A percentile compares a stretch with the other conserved stretches of the same genome.
Conservation (phyloP, 2,888 invertebrate species). For the Barypeithes pellucidus region DNA sequence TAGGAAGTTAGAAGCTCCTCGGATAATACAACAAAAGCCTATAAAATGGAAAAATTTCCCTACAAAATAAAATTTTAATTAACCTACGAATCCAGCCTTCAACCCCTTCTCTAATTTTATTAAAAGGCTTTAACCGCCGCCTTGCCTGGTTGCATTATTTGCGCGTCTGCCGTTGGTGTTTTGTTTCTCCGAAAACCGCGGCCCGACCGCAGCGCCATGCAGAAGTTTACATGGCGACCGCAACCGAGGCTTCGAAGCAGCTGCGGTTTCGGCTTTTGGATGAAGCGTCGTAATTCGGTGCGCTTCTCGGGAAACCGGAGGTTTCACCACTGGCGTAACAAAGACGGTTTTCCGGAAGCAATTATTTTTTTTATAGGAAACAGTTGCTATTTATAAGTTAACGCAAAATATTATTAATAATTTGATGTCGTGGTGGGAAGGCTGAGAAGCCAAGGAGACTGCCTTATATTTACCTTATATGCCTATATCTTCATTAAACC, state of each 20-base stretch:
- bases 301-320: slow-evolving; percentile 38
- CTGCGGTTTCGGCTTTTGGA: slow-evolving; percentile 59
- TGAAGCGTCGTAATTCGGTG: slow-evolving; percentile 47
- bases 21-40: not conserved
- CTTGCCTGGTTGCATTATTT: slow-evolving; percentile 43
- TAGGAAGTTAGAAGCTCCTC: not conserved
- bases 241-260: slow-evolving; percentile 66
- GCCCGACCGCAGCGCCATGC: slow-evolving; percentile 64
- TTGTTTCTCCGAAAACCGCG: slow-evolving; percentile 63
- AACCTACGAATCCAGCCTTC: slow-evolving; percentile 13
- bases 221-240: slow-evolving; percentile 68
- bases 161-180: slow-evolving; percentile 58
- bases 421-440: too few relatives aligned
- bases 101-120: slow-evolving; percentile 22
- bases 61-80: slow-evolving; percentile 14
- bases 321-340: slow-evolving; percentile 32
- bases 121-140: slow-evolving; percentile 28
- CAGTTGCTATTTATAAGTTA: too few relatives aligned
- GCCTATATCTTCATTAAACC: too few relatives aligned
- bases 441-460: too few relatives aligned
- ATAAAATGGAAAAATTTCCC: not conserved
- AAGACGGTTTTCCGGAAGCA: not conserved
- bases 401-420: too few relatives aligned
- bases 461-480: too few relatives aligned
- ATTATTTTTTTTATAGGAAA: too few relatives aligned